phyloP scores from a whole-genome alignment of 2,797 vertebrate genomes.

The Anguilla anguilla region DNA sequence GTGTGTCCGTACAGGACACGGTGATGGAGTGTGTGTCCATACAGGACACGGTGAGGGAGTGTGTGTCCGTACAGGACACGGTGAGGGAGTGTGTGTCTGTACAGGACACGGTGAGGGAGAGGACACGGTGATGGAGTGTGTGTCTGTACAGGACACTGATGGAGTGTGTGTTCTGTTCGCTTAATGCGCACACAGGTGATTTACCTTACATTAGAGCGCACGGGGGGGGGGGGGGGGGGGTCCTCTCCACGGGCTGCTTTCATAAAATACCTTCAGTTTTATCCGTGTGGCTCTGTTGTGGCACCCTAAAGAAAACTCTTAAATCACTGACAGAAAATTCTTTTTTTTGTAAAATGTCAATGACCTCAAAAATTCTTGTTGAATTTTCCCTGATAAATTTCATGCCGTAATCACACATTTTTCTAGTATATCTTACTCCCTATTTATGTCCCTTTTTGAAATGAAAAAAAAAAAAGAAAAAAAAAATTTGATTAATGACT shows the following conservation, averaged over 20 bases:
- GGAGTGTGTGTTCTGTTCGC: neutral
- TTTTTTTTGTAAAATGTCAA: neutral
- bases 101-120: neutral
- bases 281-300: neutral
- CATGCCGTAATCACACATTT: constrained; percentile 3
- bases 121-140: no score
- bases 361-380: neutral
- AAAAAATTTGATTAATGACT: constrained; percentile 21
- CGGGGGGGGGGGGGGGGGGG: no score
- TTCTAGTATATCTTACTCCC: neutral
- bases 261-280: neutral
- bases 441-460: neutral
- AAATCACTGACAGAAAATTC: neutral
- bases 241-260: neutral
- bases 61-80: no score
- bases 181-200: neutral
- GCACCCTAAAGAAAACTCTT: neutral
- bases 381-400: neutral
- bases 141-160: neutral
- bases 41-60: no score
- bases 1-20: no score
- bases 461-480: neutral
- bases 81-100: neutral
- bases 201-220: neutral
- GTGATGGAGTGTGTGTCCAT: no score